Conservation (phyloP, 2,113 vertebrate species). For the Phrynocephalus versicolor region DNA sequence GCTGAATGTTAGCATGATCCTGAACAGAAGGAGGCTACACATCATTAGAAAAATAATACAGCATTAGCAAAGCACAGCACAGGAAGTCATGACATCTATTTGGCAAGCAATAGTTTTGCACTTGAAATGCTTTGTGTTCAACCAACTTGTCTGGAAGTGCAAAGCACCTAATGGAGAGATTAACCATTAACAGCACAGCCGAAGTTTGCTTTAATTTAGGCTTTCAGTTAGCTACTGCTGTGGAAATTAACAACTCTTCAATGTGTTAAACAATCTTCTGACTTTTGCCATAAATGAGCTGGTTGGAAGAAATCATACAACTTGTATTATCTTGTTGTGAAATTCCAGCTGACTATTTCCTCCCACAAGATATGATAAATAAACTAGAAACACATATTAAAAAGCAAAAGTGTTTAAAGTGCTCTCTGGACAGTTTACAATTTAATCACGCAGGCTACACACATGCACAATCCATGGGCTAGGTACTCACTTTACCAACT, state of each 20-base stretch:
- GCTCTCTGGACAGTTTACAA: too few relatives aligned
- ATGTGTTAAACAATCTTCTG: conserved; percentile 67
- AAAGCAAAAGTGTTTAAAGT: too few relatives aligned
- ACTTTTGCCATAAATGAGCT: conserved; percentile 61
- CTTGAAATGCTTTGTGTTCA: conserved; percentile 43
- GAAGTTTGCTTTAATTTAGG: conserved; percentile 70
- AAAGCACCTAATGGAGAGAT: conserved; percentile 62
- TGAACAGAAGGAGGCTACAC: conserved; percentile 39
- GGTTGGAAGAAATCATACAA: conserved; percentile 57
- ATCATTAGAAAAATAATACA: conserved; percentile 36
- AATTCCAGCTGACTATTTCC: conserved; percentile 50
- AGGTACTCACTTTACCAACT: too few relatives aligned
- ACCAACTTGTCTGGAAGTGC: conserved; percentile 62
- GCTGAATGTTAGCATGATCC: conserved; percentile 33
- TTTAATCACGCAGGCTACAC: too few relatives aligned
- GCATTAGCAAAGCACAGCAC: conserved; percentile 30
- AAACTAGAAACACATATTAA: too few relatives aligned
- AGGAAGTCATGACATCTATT: conserved; percentile 59
- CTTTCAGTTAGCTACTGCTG: conserved; percentile 61
- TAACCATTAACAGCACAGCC: conserved; percentile 62
- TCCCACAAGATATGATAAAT: conserved; percentile 54
- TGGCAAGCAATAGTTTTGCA: conserved; percentile 49
- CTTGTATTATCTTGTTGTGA: conserved; percentile 63
- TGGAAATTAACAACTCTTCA: conserved; percentile 72
- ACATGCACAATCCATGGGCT: too few relatives aligned